A percentile compares a stretch with the other conserved stretches of the same genome.
phyloP scores from a whole-genome alignment of 2,797 vertebrate genomes.

The Diglossa cyanea region DNA sequence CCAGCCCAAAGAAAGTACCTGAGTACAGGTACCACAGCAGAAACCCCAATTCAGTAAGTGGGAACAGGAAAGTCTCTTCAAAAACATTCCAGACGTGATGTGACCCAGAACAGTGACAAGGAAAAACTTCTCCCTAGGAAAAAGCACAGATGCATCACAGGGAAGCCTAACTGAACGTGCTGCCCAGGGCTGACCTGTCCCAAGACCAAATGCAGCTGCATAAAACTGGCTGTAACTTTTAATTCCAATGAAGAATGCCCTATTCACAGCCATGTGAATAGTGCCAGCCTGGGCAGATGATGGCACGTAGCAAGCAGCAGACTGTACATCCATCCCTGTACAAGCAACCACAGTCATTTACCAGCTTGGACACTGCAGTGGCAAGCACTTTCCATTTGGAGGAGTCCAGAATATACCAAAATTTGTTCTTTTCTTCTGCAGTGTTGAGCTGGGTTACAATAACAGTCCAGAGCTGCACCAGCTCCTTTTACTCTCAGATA shows the following conservation, averaged over 20 bases:
- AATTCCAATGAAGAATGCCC: not conserved
- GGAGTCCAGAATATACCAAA: not conserved
- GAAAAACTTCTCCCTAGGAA: not conserved
- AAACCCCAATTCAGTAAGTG: not conserved
- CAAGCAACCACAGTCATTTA: not conserved
- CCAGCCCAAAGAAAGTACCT: not conserved
- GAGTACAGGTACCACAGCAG: not conserved
- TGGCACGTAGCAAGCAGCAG: not conserved
- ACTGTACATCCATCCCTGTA: accelerated
- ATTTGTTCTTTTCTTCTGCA: not conserved
- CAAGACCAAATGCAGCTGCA: not conserved
- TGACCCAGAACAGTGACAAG: not conserved
- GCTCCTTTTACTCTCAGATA: not conserved
- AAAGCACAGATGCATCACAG: not conserved
- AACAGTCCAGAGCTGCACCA: not conserved
- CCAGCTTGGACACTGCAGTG: not conserved
- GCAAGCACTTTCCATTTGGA: not conserved
- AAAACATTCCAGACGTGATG: not conserved
- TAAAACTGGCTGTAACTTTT: not conserved
- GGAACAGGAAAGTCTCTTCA: not conserved
- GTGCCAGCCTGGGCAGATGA: not conserved
- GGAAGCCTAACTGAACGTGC: not conserved
- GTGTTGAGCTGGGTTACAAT: not conserved
- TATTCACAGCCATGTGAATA: accelerated
- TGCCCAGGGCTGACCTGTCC: not conserved